Evolutionary conservation across 1,140 invertebrate genomes (phyloP).

Genomic region (Magallana angulata): DNA sequence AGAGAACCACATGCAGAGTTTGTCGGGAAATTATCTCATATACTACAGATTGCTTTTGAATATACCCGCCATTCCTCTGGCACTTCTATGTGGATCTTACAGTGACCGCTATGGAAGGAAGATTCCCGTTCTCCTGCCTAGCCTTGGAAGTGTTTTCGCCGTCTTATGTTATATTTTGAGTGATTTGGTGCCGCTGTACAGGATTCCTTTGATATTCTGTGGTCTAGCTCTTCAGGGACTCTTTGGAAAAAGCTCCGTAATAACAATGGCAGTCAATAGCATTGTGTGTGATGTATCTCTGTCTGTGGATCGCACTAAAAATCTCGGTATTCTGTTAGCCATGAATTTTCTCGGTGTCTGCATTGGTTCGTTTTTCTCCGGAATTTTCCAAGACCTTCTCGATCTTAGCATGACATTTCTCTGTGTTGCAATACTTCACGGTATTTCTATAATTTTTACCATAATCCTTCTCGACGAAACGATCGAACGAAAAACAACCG

Average conservation of each 20-base stretch:
- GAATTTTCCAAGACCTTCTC: constrained; percentile 68
- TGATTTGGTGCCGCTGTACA: constrained; percentile 48
- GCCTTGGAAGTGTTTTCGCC: constrained; percentile 73
- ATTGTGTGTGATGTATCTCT: constrained; percentile 74
- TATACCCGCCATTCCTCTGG: constrained; percentile 75
- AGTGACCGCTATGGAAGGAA: constrained; percentile 77
- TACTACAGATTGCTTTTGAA: constrained; percentile 76
- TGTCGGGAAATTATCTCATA: constrained; percentile 73
- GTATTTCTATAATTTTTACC: constrained; percentile 63
- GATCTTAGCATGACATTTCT: constrained; percentile 70
- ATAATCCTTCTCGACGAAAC: constrained; percentile 69
- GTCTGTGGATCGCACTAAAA: constrained; percentile 70
- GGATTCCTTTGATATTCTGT: constrained; percentile 68
- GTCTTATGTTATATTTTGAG: constrained; percentile 75
- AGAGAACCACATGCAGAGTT: constrained; percentile 71
- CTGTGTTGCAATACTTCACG: constrained; percentile 66
- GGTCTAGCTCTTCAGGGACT: constrained; percentile 74
- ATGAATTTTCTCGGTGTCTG: constrained; percentile 79
- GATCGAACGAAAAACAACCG: constrained; percentile 57
- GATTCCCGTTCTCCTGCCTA: constrained; percentile 77
- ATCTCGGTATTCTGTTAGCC: constrained; percentile 74
- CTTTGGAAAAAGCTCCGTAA: constrained; percentile 77
- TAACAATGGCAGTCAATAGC: constrained; percentile 79
- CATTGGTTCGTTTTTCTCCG: constrained; percentile 74
- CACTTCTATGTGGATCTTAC: constrained; percentile 78